phyloP scores from a whole-genome alignment of 2,113 vertebrate genomes.

The Sula dactylatra region DNA sequence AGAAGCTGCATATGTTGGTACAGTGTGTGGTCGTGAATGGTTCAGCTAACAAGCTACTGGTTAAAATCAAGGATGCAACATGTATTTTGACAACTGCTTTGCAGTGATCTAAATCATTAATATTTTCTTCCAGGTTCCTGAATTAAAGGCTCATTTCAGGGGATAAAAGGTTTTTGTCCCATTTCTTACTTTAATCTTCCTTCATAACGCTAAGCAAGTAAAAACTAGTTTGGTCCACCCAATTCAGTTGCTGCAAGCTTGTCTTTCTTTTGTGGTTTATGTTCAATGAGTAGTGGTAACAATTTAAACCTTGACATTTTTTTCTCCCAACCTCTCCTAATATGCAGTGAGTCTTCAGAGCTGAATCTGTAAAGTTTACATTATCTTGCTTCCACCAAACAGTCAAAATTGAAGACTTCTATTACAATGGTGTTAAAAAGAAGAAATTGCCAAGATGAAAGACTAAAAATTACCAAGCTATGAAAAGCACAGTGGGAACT shows the following conservation, averaged over 20 bases:
- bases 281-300: background rate
- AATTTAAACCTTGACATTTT: background rate
- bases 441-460: background rate
- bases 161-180: background rate
- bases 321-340: background rate
- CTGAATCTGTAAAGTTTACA: background rate
- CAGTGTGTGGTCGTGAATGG: background rate
- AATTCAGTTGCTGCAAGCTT: background rate
- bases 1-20: background rate
- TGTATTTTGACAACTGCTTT: background rate
- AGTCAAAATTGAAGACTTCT: background rate
- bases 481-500: background rate
- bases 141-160: background rate
- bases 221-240: background rate
- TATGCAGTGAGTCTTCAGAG: background rate
- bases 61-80: background rate
- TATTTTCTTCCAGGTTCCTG: background rate
- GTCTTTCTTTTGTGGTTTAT: background rate
- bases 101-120: background rate
- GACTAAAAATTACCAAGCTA: background rate
- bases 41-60: background rate
- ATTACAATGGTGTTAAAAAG: background rate
- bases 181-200: background rate
- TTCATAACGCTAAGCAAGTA: background rate
- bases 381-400: background rate